Evolutionary conservation across 2,113 vertebrate species (phyloP).

Genomic region (Myrmecophaga tridactyla): DNA sequence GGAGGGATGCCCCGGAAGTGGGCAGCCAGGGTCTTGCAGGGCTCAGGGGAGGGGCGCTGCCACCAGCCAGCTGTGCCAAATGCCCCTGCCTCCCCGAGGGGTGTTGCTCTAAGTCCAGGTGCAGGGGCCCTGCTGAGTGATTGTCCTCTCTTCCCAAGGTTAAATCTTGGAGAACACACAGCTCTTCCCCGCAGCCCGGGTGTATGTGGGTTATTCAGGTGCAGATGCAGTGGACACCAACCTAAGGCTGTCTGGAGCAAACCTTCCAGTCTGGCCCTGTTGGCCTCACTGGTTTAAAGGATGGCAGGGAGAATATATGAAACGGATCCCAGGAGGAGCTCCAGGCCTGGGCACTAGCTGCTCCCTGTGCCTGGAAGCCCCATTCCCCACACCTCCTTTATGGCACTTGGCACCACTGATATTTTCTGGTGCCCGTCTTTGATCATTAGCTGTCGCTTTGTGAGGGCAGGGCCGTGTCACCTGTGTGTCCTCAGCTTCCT

Average conservation of each 20-base stretch:
- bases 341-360: not conserved
- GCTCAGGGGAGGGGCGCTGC: not conserved
- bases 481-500: not conserved
- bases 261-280: not conserved
- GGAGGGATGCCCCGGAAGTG: not conserved
- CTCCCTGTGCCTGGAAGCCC: not conserved
- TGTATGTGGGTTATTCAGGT: accelerated
- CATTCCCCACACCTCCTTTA: not conserved
- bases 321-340: not conserved
- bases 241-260: not conserved
- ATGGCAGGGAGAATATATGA: not conserved
- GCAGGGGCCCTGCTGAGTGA: not conserved
- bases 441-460: not conserved
- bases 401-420: not conserved
- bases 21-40: not conserved
- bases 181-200: not conserved
- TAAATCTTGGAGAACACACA: not conserved
- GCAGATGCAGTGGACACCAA: not conserved
- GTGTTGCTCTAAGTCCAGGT: not conserved
- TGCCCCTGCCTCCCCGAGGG: accelerated
- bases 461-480: not conserved
- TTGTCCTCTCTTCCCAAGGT: constrained; percentile 43
- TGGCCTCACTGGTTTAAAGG: not conserved
- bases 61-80: too few species aligned
- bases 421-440: not conserved